Evolutionary conservation across 2,113 vertebrate genomes (phyloP).

Genomic region (Urocynchramus pylzowi): DNA sequence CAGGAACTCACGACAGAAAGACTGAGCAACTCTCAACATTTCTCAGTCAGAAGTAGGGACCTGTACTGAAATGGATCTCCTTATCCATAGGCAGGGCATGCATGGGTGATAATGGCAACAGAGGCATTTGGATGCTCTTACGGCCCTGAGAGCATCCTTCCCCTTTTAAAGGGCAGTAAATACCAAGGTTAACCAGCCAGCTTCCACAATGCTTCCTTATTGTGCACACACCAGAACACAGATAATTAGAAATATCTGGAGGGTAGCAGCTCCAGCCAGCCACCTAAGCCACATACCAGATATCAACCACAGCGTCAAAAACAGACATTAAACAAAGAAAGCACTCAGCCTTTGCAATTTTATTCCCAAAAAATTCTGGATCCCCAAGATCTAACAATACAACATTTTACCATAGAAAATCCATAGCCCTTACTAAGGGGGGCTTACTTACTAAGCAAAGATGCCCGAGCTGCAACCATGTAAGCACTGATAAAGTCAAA

Average conservation of each 20-base stretch:
- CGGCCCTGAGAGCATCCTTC: not conserved
- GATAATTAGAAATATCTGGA: not conserved
- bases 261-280: not conserved
- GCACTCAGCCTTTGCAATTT: not conserved
- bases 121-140: not conserved
- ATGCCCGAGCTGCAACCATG: not conserved
- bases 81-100: not conserved
- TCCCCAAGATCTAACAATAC: not conserved
- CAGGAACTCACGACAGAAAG: not conserved
- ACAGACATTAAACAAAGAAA: not conserved
- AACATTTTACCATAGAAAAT: not conserved
- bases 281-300: not conserved
- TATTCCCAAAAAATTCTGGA: not conserved
- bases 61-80: not conserved
- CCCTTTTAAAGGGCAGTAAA: not conserved
- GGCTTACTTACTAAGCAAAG: not conserved
- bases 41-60: not conserved
- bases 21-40: not conserved
- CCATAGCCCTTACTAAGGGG: too few relatives aligned
- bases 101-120: not conserved
- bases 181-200: not conserved
- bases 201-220: not conserved
- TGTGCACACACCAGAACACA: not conserved
- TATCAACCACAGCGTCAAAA: not conserved
- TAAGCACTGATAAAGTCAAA: not conserved